Conservation (phyloP, 30 jellyfish, hydroid and myxozoan species). For the Clytia hemisphaerica region DNA sequence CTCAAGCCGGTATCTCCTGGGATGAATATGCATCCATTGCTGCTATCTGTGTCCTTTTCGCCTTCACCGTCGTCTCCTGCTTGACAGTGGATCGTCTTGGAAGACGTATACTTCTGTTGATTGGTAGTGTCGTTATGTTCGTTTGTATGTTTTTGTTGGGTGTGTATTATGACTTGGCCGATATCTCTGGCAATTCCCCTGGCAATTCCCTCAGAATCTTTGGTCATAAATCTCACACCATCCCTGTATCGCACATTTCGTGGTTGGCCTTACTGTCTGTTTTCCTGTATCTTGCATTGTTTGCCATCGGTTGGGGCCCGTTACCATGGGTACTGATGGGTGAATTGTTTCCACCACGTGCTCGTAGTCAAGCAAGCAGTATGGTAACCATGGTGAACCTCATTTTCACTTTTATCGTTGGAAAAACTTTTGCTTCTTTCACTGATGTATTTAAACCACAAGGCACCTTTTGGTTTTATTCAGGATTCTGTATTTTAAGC, state of each 20-base stretch:
- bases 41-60: slow-evolving; percentile 63
- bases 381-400: slow-evolving; percentile 70
- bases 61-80: slow-evolving; percentile 80
- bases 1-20: slow-evolving; percentile 63
- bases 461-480: slow-evolving; percentile 96
- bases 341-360: slow-evolving; percentile 96
- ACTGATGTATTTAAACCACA: slow-evolving; percentile 43
- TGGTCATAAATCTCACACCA: slow-evolving; percentile 46
- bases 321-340: slow-evolving; percentile 98
- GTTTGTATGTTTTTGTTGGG: slow-evolving; percentile 66
- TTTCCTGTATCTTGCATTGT: slow-evolving; percentile 44
- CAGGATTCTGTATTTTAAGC: slow-evolving; percentile 66
- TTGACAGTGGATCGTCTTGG: slow-evolving; percentile 82
- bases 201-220: slow-evolving; percentile 7
- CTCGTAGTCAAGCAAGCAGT: slow-evolving; percentile 82
- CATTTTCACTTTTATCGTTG: slow-evolving; percentile 75
- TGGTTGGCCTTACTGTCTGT: slow-evolving; percentile 77
- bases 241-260: slow-evolving; percentile 49
- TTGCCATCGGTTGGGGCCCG: slow-evolving; percentile 97
- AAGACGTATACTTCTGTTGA: slow-evolving; percentile 64
- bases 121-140: slow-evolving; percentile 89
- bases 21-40: slow-evolving; percentile 43
- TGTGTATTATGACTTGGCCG: slow-evolving; percentile 58
- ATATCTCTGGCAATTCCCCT: slow-evolving; percentile 10
- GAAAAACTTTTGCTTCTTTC: slow-evolving; percentile 50